Evolutionary conservation across 2,797 vertebrate genomes (phyloP), one percentile per base, ranked within the genome.

Genomic region (Hyperoplus lanceolatus): DNA sequence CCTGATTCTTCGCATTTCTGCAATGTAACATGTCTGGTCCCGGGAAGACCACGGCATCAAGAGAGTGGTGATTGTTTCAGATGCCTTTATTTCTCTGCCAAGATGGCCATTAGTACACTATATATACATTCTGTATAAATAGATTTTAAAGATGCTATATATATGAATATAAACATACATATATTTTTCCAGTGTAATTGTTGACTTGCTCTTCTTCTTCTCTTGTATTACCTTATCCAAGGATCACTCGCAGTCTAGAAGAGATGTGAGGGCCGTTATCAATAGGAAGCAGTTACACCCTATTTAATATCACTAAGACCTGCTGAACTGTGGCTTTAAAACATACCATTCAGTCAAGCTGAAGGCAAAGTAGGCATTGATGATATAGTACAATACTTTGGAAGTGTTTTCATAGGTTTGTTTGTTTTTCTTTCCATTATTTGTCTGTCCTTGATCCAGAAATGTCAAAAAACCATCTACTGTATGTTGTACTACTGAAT

Each of bases 101-200:
- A 89, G 85, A 94, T 91, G 95, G 94, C 94, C 95, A 93, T 94
- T 93, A 92, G 91, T 94, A 94, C 93, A 94, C 92, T 87, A 91
- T 95, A 94, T 94, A 95, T 95, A 95, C 94, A 94, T 95, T 94
- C 91, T 96, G 95, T 96, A 96, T 93, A 93, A 94, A 94, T 93
- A 94, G 90, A 94, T 93, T 92, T 94, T 91, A 94, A 94, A 94
- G 93, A 93, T 92, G 89, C 90, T 95, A 95, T 96, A 95, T 95
- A 95, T 94, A 95, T 91, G 92, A 94, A 95, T 95, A 95, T 94
- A 94, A 94, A 95, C 95, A 95, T 94, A 95, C 93, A 91, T 96
- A 95, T 96, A 96, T 96, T 96, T 96, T 96, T 96, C 90, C 95
- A 95, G 95, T 95, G 94, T 95, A 95, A 93, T 95, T 95, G 95